phyloP scores from a whole-genome alignment of 1,140 invertebrate genomes.

The Dinothrombium tinctorium region DNA sequence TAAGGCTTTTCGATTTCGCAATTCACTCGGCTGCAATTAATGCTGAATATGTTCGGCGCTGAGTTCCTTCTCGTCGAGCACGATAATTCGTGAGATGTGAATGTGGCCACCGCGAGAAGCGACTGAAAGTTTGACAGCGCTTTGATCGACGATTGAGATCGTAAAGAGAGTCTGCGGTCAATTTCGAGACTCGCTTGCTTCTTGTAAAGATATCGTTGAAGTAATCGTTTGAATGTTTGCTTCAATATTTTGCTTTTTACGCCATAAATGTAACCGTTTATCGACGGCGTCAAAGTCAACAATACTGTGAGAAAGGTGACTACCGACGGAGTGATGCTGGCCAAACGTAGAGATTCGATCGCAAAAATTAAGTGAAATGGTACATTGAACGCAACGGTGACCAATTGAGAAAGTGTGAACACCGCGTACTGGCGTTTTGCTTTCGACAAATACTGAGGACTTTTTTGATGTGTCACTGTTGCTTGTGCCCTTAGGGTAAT shows the following conservation, averaged over 20 bases:
- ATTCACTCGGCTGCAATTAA: too few species aligned
- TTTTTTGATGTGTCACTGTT: too few species aligned
- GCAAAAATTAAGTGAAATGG: constrained; percentile 44
- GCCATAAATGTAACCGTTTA: constrained; percentile 50
- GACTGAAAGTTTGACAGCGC: too few species aligned
- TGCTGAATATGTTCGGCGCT: too few species aligned
- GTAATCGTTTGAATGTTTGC: constrained; percentile 47
- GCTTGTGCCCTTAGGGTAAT: constrained; percentile 33
- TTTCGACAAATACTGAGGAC: too few species aligned
- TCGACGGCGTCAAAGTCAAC: constrained; percentile 37
- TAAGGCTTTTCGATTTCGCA: too few species aligned
- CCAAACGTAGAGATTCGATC: constrained; percentile 29
- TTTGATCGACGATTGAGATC: constrained; percentile 5
- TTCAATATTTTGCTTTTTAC: constrained; percentile 37
- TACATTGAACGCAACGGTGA: constrained; percentile 39
- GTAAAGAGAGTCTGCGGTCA: constrained; percentile 4
- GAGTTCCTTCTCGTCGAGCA: too few species aligned
- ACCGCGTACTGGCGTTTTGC: too few species aligned
- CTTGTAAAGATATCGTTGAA: constrained; percentile 50
- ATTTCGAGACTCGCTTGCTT: constrained; percentile 41
- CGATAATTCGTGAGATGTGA: too few species aligned
- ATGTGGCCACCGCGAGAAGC: too few species aligned
- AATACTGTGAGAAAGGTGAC: constrained; percentile 33
- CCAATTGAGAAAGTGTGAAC: too few species aligned
- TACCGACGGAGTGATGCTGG: constrained; percentile 18